Percentiles rank a stretch among this genome's conserved stretches.
These are phyloP conservation scores for Ophion slaviceki DNA, from an alignment of 2,888 invertebrate genomes.

Conservation along the genomic window DNA sequence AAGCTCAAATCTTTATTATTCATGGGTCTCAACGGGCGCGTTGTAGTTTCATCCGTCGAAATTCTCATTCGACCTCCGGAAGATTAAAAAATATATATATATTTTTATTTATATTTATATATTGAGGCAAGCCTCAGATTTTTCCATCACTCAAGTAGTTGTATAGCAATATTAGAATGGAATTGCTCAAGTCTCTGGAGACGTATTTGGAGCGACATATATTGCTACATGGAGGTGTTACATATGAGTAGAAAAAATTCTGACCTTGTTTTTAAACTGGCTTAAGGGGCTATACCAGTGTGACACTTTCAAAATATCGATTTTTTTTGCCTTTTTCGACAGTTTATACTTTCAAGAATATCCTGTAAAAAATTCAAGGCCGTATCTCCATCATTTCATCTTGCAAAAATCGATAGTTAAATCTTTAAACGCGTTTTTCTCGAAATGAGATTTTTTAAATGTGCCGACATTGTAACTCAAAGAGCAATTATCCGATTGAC, in stretches of 20 bases:
- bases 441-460: too few relatives aligned
- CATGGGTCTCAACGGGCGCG: constrained; percentile 38
- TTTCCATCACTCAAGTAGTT: constrained; percentile 17
- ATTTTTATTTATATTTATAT: background rate
- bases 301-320: too few relatives aligned
- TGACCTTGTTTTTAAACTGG: too few relatives aligned
- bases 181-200: constrained; percentile 1
- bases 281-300: too few relatives aligned
- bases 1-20: constrained; percentile 52
- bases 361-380: too few relatives aligned
- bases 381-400: too few relatives aligned
- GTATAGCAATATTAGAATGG: background rate
- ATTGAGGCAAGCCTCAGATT: background rate
- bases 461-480: too few relatives aligned
- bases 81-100: background rate
- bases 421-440: too few relatives aligned
- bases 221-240: background rate
- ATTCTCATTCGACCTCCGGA: constrained; percentile 39
- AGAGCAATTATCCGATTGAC: too few relatives aligned
- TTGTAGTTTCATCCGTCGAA: constrained; percentile 30
- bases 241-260: background rate
- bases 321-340: too few relatives aligned
- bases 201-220: background rate
- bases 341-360: too few relatives aligned
- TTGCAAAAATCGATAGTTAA: too few relatives aligned